Evolutionary conservation across 2,888 invertebrate species (phyloP), one percentile per base, ranked within the genome.

Genomic region (Automeris io): DNA sequence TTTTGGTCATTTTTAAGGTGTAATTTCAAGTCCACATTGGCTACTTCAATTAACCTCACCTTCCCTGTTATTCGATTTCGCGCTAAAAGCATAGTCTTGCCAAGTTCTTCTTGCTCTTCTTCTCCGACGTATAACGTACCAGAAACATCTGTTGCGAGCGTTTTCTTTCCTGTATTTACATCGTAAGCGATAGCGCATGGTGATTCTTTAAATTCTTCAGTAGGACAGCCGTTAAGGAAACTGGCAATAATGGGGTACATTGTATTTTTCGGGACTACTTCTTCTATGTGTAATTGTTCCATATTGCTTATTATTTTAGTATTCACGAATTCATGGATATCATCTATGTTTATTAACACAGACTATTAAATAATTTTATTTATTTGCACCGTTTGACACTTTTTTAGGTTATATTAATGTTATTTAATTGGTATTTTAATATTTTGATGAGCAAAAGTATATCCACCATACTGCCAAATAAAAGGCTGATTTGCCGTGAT

Each of bases 171-270:
- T n/a, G 47, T 66, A 5, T 52, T 44, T 23, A 63, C 54, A 24
- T 80, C 54, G 32, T 57, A 49, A 0, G 70, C 51, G 0, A 81
- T 7, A 2, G 52, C 12, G 45, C 78, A 77, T 1, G 61, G 47
- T 21, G 52, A 46, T 0, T 49, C 42, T 2, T 45, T 46, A 32
- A 81, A 77, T n/a, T 65, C 41, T 0, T 74, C 61, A 0, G 65
- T 70, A 0, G 66, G 46, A 37, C 78, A 76, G 0, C 80, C 85
- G 53, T 85, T 82, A 61, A 78, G 80, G 35, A 83, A 85, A 37
- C 67, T 65, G 0, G 76, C 49, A 4, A 82, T 37, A 36, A 72
- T 50, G 1, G 76, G 74, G 38, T 67, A 67, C 0, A 51, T 39
- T 0, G 47, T 45, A 1, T 42, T 53, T 57, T 74, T 77, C 0